Percentiles rank a stretch among this genome's conserved stretches.
phyloP scores from a whole-genome alignment of 2,113 vertebrate genomes.

The Cisticola juncidis region DNA sequence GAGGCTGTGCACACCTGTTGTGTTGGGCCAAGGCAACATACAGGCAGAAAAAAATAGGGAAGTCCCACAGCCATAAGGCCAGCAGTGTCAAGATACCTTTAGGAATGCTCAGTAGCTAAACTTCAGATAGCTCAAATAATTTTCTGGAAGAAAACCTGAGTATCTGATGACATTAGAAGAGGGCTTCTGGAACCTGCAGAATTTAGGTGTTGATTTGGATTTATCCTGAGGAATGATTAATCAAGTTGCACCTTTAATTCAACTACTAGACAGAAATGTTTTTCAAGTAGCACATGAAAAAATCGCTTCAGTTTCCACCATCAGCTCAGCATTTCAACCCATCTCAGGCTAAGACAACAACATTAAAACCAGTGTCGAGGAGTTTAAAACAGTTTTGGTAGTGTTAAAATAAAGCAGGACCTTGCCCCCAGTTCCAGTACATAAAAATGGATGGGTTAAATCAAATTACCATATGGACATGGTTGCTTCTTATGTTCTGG shows the following conservation, averaged over 20 bases:
- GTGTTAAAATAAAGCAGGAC: neutral
- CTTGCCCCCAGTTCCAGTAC: neutral
- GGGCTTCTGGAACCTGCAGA: neutral
- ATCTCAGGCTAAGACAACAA: neutral
- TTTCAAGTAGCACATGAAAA: neutral
- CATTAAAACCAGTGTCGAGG: neutral
- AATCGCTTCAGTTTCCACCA: neutral
- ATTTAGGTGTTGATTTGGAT: neutral
- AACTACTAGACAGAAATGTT: neutral
- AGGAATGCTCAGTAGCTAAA: neutral
- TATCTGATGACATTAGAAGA: neutral
- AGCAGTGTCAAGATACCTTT: neutral
- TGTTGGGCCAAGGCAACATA: neutral
- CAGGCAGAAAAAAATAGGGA: neutral
- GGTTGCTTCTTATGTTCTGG: slow-evolving; percentile 98
- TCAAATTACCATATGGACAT: slow-evolving; percentile 89
- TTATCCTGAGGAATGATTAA: neutral
- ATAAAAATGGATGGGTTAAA: neutral
- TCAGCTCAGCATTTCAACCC: neutral
- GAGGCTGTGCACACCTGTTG: neutral
- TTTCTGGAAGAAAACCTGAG: neutral
- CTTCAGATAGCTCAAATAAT: neutral
- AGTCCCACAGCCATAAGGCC: neutral
- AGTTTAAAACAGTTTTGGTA: neutral
- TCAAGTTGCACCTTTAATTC: neutral